Evolutionary conservation across 2,888 invertebrate genomes (phyloP), one percentile per base, ranked within the genome.

Genomic region (Meliscaeva auricollis): DNA sequence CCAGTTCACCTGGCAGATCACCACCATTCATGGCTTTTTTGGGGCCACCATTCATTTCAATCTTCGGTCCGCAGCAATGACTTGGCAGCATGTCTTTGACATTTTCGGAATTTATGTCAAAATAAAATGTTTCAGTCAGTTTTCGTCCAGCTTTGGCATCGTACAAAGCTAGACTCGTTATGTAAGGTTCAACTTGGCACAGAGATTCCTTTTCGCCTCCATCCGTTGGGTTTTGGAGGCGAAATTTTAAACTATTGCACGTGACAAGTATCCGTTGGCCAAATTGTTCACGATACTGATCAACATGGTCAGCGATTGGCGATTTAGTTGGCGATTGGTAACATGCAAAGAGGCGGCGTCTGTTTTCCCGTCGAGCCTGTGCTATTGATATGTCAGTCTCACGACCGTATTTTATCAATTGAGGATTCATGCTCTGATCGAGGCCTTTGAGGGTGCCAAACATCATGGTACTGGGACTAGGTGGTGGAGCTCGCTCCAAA

Each of bases 361-460:
- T 94, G 89, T 95, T 95, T 90, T 98, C 98, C 88, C 95, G 95
- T 58, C 98, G 93, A 0, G 96, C 95, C 81, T 95, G 94, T 20
- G 97, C 95, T 89, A 98, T 96, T 22, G 97, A 96, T 87, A 95
- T 94, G 89, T 98, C 98, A 0, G 98, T 98, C 93, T 98, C 98
- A 41, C 97, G 94, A 0, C 97, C 96, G 91, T 98, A 98, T 91
- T 96, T 96, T 91, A 97, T 96, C 70, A 98, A 93, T 89, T 97
- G 96, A 0, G 98, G 98, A 92, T 98, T 98, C 95, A 98, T 96
- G 89, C 97, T 97, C 90, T 97, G 97, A 89, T 98, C 98, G 54
- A 97, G 93, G 0, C 97, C 97, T 90, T 97, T 97, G 0, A 97
- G 92, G 0, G 97, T 97, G 5, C 97, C 97, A 91, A 96, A 97